Conservation (phyloP, 2,797 vertebrate species). For the Poecilia gillii region DNA sequence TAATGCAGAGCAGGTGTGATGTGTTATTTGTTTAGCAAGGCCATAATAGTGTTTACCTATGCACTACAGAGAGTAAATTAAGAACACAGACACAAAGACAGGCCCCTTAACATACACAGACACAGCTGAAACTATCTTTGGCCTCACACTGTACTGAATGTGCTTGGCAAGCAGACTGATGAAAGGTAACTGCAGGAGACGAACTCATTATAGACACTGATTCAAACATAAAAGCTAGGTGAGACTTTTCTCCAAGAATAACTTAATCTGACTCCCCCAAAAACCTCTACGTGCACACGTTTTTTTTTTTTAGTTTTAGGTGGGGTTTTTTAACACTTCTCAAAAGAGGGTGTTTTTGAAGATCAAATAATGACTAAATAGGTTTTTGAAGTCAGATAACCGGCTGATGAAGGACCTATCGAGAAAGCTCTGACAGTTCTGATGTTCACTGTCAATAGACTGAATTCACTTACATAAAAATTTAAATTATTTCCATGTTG, state of each 20-base stretch:
- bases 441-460: not conserved
- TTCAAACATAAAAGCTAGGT: conserved; percentile 62
- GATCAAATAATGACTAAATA: conserved; percentile 24
- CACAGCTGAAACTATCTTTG: conserved; percentile 72
- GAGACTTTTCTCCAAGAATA: conserved; percentile 51
- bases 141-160: conserved; percentile 68
- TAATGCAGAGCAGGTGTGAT: conserved; percentile 48
- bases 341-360: conserved; percentile 18
- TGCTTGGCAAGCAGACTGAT: conserved; percentile 76
- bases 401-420: conserved; percentile 24
- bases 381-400: conserved; percentile 22
- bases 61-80: conserved; percentile 54
- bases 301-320: conserved; percentile 16
- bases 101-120: conserved; percentile 48
- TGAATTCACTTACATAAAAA: not conserved
- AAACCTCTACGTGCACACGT: conserved; percentile 18
- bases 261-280: conserved; percentile 42
- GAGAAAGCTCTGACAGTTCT: conserved; percentile 2
- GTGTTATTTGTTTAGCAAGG: conserved; percentile 36
- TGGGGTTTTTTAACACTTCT: conserved; percentile 7
- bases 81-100: conserved; percentile 63
- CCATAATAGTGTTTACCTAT: conserved; percentile 66
- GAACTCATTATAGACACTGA: conserved; percentile 73
- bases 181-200: conserved; percentile 73
- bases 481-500: not conserved